Evolutionary conservation across 2,113 vertebrate species (phyloP), one percentile per base, ranked within the genome.

Genomic region (Elgaria multicarinata): DNA sequence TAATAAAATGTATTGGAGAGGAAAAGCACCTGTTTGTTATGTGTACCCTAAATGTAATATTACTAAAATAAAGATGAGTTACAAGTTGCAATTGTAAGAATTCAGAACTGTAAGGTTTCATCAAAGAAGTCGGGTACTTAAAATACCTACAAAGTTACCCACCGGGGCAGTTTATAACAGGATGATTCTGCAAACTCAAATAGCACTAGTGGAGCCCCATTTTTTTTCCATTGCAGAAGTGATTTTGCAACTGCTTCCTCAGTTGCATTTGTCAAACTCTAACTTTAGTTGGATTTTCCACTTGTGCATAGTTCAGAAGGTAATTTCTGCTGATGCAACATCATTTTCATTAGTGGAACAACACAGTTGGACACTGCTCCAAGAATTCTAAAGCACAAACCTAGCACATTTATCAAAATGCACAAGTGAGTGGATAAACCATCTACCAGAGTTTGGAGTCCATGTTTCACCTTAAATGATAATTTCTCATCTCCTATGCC

Each of bases 1-100:
- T 86, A 93, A 91, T 95, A 90, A 94, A 92, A 94, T 87, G 91
- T 91, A 90, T 92, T 80, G 62, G 28, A 92, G 62, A 53, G 91
- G 89, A 91, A 94, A 83, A 46, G 69, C n/a, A 64, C 80, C 91
- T 69, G 5, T 79, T 28, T 2, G n/a, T 64, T 46, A 14, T 74
- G 36, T 76, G 13, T 24, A 3, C 8, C 24, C 46, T 53, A 81
- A 36, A 53, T 71, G 4, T 6, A 81, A 44, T 76, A 6, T 46
- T 20, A 91, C 53, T 75, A 44, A n/a, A 42, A 79, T 83, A 33
- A 91, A 88, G 28, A 31, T 62, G 1, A 1, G 84, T 89, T 74
- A 74, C 9, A 77, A 92, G 83, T 72, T 58, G 22, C 24, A 1
- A 0, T n/a, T 44, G 6, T 62, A 14, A 72, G 66, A 89, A 87